These are phyloP conservation scores for Trachymyrmex septentrionalis DNA, from an alignment of 1,140 invertebrate species.

Conservation along the genomic window DNA sequence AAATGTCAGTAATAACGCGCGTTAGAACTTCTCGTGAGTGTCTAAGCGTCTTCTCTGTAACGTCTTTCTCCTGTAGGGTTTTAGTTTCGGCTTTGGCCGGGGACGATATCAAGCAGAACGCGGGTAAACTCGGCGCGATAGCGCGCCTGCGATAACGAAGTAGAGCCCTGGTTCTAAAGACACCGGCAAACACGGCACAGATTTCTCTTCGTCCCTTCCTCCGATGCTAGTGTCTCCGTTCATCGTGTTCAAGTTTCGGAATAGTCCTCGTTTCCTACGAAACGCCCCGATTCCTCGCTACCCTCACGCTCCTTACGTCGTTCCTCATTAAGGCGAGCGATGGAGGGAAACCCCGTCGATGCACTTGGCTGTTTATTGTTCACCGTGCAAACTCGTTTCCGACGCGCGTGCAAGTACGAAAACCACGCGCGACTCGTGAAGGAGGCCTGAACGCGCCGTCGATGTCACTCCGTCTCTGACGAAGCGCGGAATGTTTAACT, in stretches of 20 bases:
- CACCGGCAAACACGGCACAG: conserved; percentile 63
- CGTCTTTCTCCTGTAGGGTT: conserved; percentile 38
- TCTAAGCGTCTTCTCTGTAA: not conserved
- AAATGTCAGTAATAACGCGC: conserved; percentile 17
- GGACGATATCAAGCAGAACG: conserved; percentile 43
- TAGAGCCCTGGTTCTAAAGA: conserved; percentile 60
- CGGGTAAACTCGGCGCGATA: conserved; percentile 56
- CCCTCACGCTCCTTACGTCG: conserved; percentile 23
- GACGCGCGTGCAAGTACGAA: conserved; percentile 30
- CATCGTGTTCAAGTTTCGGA: conserved; percentile 47
- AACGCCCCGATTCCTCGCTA: conserved; percentile 8
- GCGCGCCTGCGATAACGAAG: conserved; percentile 63
- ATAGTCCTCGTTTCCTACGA: conserved; percentile 26
- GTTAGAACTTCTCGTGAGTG: conserved; percentile 4
- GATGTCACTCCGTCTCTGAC: not conserved
- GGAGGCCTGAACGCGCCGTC: not conserved
- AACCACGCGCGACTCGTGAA: conserved; percentile 17
- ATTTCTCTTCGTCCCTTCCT: conserved; percentile 29
- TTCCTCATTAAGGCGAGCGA: conserved; percentile 54
- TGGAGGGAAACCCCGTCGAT: conserved; percentile 44
- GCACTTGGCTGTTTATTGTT: conserved; percentile 55
- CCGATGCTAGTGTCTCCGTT: conserved; percentile 22
- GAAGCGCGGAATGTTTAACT: conserved; percentile 29
- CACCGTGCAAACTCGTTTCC: conserved; percentile 44
- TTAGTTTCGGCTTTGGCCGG: conserved; percentile 50